phyloP scores from a whole-genome alignment of 1,140 invertebrate genomes.

The Brachionus manjavacas region DNA sequence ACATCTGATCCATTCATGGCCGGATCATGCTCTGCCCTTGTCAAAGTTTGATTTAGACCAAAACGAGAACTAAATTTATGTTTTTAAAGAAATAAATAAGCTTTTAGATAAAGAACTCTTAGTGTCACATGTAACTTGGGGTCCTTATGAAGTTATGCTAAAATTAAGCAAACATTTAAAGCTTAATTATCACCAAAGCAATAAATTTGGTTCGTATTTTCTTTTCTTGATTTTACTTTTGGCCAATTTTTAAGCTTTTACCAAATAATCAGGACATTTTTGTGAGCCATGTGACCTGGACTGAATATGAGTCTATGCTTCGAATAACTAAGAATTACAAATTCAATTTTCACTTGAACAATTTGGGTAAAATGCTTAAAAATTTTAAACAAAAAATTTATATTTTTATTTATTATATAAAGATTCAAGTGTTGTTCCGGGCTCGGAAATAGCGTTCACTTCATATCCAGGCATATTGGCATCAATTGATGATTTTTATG shows the following conservation, averaged over 20 bases:
- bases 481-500: constrained; percentile 75
- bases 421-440: constrained; percentile 60
- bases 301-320: constrained; percentile 76
- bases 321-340: constrained; percentile 82
- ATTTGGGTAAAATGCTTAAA: not conserved
- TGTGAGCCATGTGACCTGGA: constrained; percentile 68
- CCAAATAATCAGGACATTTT: constrained; percentile 61
- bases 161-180: constrained; percentile 82
- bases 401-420: constrained; percentile 41
- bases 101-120: constrained; percentile 58
- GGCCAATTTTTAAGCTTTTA: constrained; percentile 45
- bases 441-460: constrained; percentile 69
- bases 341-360: constrained; percentile 67
- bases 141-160: constrained; percentile 76
- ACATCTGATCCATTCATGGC: constrained; percentile 47
- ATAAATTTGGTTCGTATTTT: constrained; percentile 15
- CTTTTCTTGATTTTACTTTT: not conserved
- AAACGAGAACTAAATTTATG: constrained; percentile 5
- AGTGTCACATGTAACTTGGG: constrained; percentile 68
- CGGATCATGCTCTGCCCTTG: constrained; percentile 45
- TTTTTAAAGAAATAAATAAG: constrained; percentile 50
- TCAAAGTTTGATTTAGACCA: constrained; percentile 13
- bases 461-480: constrained; percentile 80
- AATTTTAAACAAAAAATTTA: not conserved
- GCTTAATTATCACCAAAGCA: not conserved